Base-by-base conservation (phyloP, 2,888 invertebrate genomes). In the Ischnus inquisitorius region DNA sequence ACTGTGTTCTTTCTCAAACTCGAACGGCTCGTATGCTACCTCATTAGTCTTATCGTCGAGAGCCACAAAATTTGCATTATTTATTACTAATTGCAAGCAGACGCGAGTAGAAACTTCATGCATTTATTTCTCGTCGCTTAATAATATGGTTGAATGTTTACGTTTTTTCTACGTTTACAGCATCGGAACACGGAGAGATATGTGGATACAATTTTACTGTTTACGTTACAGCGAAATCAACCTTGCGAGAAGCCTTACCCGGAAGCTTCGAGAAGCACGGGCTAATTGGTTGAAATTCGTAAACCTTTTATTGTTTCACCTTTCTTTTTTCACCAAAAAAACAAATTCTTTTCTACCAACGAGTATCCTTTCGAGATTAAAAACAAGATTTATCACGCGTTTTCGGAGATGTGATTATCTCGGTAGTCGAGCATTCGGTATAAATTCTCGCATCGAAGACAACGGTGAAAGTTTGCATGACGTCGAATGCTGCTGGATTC, bases 391-490 rank as follows among this genome's bases (percentile, higher is more conserved):
- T 46, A 28, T 16, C 39, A 5, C 46, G 39, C 28, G 6, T 22
- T 76, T 67, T 69, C 25, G 64, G 25, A 8, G 16, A 65, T 25
- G 71, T 48, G 25, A 34, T 46, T 6, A 25, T 69, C 12, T 46
- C 39, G 34, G 64, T 62, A 54, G 41, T 64, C 71, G 41, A 41
- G 64, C 41, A 51, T 25, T 51, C n/a, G 34, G 41, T 51, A n/a
- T n/a, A 54, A 22, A 57, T 16, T 54, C 1, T 41, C 64, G 28
- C 28, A 22, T 8, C 39, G n/a, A 25, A 65, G 64, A 79, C 48
- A 72, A 72, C 51, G 54, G 79, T 65, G 79, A 79, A 79, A 79
- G 71, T 79, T 72, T 69, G 60, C 71, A 72, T 79, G 14, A 65
- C 64, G 71, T 57, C 22, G 39, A 6, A 16, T 19, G 16, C 51